phyloP scores from a whole-genome alignment of 2,797 vertebrate species.

The Fistularia tabacaria region DNA sequence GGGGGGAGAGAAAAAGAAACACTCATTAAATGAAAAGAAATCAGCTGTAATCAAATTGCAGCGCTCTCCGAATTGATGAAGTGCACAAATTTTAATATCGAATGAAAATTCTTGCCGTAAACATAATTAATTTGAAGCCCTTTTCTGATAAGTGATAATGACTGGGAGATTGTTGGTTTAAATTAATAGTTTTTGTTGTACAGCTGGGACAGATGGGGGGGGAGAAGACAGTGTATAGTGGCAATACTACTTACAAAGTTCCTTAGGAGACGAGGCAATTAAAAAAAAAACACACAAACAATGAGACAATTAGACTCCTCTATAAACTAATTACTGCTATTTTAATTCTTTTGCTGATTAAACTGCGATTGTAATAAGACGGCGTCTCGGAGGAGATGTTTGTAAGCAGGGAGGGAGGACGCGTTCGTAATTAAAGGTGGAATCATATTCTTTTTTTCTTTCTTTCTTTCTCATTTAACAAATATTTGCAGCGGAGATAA shows the following conservation, averaged over 20 bases:
- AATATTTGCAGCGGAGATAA: slow-evolving; percentile 54
- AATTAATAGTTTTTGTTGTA: slow-evolving; percentile 73
- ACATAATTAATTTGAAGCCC: slow-evolving; percentile 74
- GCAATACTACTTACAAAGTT: slow-evolving; percentile 66
- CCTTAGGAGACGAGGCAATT: slow-evolving; percentile 69
- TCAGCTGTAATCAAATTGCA: slow-evolving; percentile 72
- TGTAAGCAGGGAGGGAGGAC: slow-evolving; percentile 61
- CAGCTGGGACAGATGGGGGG: slow-evolving; percentile 35
- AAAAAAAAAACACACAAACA: slow-evolving; percentile 62
- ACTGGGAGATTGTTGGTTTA: slow-evolving; percentile 76
- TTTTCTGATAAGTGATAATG: slow-evolving; percentile 76
- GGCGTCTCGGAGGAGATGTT: slow-evolving; percentile 64
- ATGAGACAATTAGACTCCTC: slow-evolving; percentile 75
- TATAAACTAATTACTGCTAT: slow-evolving; percentile 74
- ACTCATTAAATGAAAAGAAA: slow-evolving; percentile 72
- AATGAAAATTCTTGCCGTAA: slow-evolving; percentile 71
- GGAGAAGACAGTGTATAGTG: slow-evolving; percentile 44
- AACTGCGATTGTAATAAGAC: slow-evolving; percentile 70
- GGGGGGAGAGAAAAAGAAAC: slow-evolving; percentile 54
- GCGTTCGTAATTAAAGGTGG: slow-evolving; percentile 73
- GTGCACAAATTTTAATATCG: slow-evolving; percentile 72
- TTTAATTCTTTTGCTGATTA: slow-evolving; percentile 78
- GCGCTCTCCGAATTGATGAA: slow-evolving; percentile 73
- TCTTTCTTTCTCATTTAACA: slow-evolving; percentile 55
- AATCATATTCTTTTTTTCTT: slow-evolving; percentile 39